A percentile compares a stretch with the other conserved stretches of the same genome.
phyloP scores from a whole-genome alignment of 2,797 vertebrate species.

The Phataginus tetradactyla region DNA sequence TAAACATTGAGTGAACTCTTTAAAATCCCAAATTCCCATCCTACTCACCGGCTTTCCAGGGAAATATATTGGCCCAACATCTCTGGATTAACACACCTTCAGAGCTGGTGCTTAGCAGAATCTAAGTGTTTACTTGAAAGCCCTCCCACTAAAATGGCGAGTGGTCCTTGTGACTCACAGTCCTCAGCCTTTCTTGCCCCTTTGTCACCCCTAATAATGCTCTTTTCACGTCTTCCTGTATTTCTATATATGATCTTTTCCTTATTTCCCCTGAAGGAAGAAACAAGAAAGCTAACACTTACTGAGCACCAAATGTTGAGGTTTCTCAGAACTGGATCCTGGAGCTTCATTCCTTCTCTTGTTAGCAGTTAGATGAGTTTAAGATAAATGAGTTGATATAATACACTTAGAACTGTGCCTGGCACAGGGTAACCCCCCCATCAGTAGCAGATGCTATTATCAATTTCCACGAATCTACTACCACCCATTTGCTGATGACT shows the following conservation, averaged over 20 bases:
- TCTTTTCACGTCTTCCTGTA: neutral
- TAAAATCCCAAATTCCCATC: neutral
- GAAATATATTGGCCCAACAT: accelerated
- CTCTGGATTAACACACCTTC: neutral
- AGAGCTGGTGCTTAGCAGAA: neutral
- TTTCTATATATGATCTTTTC: neutral
- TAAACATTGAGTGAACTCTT: neutral
- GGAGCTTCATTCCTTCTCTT: neutral
- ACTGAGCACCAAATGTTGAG: neutral
- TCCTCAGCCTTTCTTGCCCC: neutral
- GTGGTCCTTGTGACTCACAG: neutral
- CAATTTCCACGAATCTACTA: neutral
- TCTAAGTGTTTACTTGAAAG: neutral
- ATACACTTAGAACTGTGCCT: neutral
- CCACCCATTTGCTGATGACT: neutral
- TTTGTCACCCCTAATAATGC: neutral
- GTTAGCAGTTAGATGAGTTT: neutral
- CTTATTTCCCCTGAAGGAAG: neutral
- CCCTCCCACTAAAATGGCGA: neutral
- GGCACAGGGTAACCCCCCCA: neutral
- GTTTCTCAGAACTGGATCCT: neutral
- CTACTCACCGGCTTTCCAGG: neutral
- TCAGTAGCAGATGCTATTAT: neutral
- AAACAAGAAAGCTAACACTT: neutral
- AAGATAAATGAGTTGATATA: neutral